Evolutionary conservation across 2,888 invertebrate genomes (phyloP).

Genomic region (Sialis fuliginosa): DNA sequence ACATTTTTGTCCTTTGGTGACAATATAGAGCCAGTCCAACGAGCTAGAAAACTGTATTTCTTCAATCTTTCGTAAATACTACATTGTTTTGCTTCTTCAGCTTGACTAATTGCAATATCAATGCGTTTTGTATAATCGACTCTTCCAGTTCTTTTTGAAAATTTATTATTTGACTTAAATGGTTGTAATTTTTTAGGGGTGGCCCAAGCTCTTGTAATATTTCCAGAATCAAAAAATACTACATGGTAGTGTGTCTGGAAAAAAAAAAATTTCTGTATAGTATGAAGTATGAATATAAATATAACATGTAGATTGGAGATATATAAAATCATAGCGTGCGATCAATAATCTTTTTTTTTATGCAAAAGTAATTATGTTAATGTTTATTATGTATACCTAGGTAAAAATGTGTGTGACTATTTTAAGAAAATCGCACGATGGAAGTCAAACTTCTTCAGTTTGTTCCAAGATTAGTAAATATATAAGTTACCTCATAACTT

Average conservation of each 20-base stretch:
- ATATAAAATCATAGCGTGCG: no score
- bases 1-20: neutral
- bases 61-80: slow-evolving; percentile 22
- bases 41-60: slow-evolving; percentile 29
- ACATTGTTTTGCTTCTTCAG: slow-evolving; percentile 25
- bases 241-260: slow-evolving; percentile 37
- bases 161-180: slow-evolving; percentile 14
- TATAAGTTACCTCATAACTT: no score
- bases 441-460: no score
- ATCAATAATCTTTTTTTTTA: no score
- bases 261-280: neutral
- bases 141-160: slow-evolving; percentile 22
- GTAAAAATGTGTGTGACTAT: no score
- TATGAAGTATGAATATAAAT: no score
- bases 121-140: slow-evolving; percentile 23
- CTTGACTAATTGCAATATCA: slow-evolving; percentile 22
- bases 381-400: no score
- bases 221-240: slow-evolving; percentile 29
- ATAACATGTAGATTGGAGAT: no score
- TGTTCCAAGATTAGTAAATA: no score
- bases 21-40: slow-evolving; percentile 25
- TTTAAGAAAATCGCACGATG: no score
- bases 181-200: slow-evolving; percentile 22
- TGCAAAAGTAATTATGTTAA: no score
- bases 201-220: slow-evolving; percentile 31